Base-by-base conservation (phyloP, 2,888 invertebrate genomes). In the Ceriagrion tenellum region DNA sequence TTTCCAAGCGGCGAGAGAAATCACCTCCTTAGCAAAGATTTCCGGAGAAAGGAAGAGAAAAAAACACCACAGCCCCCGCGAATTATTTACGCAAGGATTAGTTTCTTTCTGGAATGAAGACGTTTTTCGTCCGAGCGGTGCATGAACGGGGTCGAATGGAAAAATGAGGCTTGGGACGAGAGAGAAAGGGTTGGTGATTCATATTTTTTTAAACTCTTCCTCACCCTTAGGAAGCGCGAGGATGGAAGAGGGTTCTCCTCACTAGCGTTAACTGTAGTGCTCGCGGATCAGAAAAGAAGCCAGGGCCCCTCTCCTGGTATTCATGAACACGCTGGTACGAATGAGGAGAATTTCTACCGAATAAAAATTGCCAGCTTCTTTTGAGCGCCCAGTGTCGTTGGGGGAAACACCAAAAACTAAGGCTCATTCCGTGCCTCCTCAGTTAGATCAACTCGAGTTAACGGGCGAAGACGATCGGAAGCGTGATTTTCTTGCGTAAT, bases 11-110 rank as follows among this genome's bases (percentile, higher is more conserved):
- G 91, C 59, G 90, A 90, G 47, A 47, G 90, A 56, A 90, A 90
- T 90, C 90, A 26, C 74, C 89, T 89, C 89, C 89, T 89, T 89
- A 26, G 59, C 20, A 16, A 63, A 69, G 93, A 93, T 93, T 93
- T 93, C 47, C 74, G 69, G 69, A 81, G 81, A 35, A 69, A 91
- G 63, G 63, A 47, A 8, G 8, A 47, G 8, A 47, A 47, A 59
- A 59, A 59, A 20, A 59, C 59, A 59, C 63, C 93, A 40, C 63
- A 40, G 69, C 63, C 69, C 40, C 69, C 69, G 47, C 69, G 93
- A 55, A 93, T 93, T 93, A 93, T 93, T 93, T 93, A 40, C 93
- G 93, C 93, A 69, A 93, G 93, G 69, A 93, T 93, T 93, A 93
- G 74, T 93, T 59, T 69, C 93, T 93, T 93, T 93, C 93, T 74